Evolutionary conservation across 2,797 vertebrate genomes (phyloP).

Genomic region (Eurystomus glaucurus): DNA sequence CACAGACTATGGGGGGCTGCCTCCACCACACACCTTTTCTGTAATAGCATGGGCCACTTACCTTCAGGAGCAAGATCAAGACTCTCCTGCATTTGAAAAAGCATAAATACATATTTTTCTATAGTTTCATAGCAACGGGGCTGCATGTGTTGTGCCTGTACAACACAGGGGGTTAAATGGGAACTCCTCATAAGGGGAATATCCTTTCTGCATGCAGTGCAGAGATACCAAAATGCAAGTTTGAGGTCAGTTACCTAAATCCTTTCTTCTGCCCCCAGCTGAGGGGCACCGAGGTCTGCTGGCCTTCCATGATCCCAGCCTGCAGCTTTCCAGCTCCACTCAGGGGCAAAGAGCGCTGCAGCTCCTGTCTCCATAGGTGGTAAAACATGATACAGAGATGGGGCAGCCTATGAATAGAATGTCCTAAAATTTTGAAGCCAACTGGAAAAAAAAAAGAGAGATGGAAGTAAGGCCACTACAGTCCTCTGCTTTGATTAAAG

Average conservation of each 20-base stretch:
- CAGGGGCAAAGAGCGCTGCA: neutral
- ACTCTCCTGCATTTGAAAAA: neutral
- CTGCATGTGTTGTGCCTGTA: neutral
- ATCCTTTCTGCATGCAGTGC: accelerated
- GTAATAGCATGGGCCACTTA: neutral
- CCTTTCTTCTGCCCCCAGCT: neutral
- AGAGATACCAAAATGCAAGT: neutral
- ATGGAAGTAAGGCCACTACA: neutral
- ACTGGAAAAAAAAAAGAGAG: neutral
- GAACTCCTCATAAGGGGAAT: neutral
- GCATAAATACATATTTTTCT: neutral
- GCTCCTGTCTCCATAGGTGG: neutral
- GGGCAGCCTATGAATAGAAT: neutral
- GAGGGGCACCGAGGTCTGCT: neutral
- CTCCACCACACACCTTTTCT: neutral
- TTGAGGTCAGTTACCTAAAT: neutral
- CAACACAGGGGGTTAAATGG: neutral
- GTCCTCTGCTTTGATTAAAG: constrained; percentile 11
- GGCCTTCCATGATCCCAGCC: neutral
- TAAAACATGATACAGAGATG: neutral
- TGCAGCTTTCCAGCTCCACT: neutral
- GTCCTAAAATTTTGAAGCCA: neutral
- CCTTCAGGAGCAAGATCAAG: neutral
- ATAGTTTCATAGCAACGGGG: neutral
- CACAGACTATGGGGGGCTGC: neutral